Base-by-base conservation (phyloP, 2,888 invertebrate species). In the Cosmia pyralina region DNA sequence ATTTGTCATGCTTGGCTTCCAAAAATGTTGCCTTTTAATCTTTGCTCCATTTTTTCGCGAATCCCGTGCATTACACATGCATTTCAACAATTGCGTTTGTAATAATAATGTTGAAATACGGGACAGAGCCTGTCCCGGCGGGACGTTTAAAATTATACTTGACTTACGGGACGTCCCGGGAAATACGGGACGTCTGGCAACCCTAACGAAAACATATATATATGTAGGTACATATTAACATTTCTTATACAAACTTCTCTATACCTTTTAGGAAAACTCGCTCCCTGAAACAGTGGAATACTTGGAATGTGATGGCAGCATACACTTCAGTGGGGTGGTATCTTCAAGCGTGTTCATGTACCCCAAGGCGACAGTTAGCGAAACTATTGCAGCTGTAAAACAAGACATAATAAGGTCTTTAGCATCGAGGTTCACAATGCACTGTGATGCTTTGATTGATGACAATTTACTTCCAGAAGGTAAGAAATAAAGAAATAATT, bases 401-500 rank as follows among this genome's bases (percentile, higher is more conserved):
- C 97, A 98, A 90, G 99, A 99, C 90, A 97, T 99, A 41, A 96
- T 99, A 81, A 96, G 99, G 75, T 99, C 99, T 69, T 94, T 99
- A 73, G 97, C 98, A 17, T 97, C 98, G 17, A 96, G 99, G 79
- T 97, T 99, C 89, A 98, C 98, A 88, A 98, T 99, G 97, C 98
- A 99, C 90, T 99, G 98, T 96, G 99, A 99, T 93, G 99, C 99
- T 72, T 96, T 99, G 69, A 98, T 98, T 85, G 98, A 98, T 93
- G 98, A 98, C 91, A 97, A 97, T 90, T 96, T 97, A 74, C 96
- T 97, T 63, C 97, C 97, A 46, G 97, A 98, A 97, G 97, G 97
- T 97, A 58, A 69, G 38, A 41, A 41, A 41, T 41, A 41, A 38
- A 38, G 4, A 38, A 38, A 38, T 38, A 38, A 38, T 38, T 38